Evolutionary conservation across 2,113 vertebrate species (phyloP).

Genomic region (Microcebus murinus): DNA sequence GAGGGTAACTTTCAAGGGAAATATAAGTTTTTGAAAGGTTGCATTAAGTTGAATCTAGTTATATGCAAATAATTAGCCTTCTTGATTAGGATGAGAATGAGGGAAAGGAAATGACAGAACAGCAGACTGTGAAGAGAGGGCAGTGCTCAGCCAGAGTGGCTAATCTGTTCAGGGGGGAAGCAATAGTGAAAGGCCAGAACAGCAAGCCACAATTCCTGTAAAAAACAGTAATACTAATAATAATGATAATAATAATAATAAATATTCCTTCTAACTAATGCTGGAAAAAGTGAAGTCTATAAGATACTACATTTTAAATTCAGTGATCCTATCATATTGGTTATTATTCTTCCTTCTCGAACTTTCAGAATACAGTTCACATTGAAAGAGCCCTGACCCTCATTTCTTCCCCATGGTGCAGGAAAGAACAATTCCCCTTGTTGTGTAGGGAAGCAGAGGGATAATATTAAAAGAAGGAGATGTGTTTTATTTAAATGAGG

Average conservation of each 20-base stretch:
- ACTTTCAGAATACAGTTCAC: background rate
- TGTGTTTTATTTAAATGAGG: background rate
- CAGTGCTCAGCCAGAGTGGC: rapidly evolving
- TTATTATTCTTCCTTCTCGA: background rate
- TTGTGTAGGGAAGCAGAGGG: too few relatives aligned
- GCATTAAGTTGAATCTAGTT: background rate
- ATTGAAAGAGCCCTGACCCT: background rate
- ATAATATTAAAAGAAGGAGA: background rate
- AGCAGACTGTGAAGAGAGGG: rapidly evolving
- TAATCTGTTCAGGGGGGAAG: background rate
- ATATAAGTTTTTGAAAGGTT: background rate
- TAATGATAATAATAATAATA: background rate
- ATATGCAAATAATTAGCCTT: background rate
- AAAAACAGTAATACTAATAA: background rate
- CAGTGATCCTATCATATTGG: background rate
- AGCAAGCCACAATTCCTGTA: background rate
- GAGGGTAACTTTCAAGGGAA: background rate
- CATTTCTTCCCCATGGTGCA: rapidly evolving
- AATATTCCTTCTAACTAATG: background rate
- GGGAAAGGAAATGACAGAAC: too few relatives aligned
- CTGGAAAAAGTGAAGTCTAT: background rate
- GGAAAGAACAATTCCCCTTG: background rate
- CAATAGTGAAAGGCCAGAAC: background rate
- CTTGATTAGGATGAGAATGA: background rate
- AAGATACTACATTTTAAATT: background rate